A percentile compares a stretch with the other conserved stretches of the same genome.
These are phyloP conservation scores for Holacanthus passer DNA, from an alignment of 2,113 vertebrate species.

Conservation along the genomic window DNA sequence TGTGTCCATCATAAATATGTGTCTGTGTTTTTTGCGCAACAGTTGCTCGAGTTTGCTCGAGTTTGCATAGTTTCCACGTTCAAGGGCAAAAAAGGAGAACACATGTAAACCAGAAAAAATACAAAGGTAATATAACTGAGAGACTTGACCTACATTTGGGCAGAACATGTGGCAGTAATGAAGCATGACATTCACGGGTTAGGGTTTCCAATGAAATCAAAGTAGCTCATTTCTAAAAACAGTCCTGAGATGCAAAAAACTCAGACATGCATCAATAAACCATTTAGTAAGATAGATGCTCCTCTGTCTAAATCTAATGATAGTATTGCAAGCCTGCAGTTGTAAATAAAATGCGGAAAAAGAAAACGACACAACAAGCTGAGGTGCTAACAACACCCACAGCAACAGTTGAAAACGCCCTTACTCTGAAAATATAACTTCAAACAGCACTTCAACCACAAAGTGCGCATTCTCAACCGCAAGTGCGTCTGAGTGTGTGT, in stretches of 20 bases:
- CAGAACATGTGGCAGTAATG: background rate
- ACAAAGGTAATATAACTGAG: background rate
- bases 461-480: constrained; percentile 26
- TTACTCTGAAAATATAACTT: constrained; percentile 50
- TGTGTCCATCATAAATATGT: background rate
- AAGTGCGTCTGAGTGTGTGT: constrained; percentile 14
- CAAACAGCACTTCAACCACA: constrained; percentile 27
- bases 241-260: background rate
- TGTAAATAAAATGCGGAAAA: background rate
- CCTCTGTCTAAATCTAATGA: background rate
- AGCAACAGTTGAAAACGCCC: constrained; percentile 78
- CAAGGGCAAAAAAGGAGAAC: background rate
- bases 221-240: constrained; percentile 3
- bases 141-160: constrained; percentile 43
- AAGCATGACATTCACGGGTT: background rate
- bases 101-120: background rate
- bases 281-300: background rate
- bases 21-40: constrained; percentile 1
- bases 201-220: background rate
- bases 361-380: constrained; percentile 8
- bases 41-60: too few species aligned
- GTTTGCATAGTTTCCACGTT: background rate
- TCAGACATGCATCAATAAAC: background rate
- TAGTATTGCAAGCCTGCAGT: background rate
- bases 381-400: constrained; percentile 75